A percentile compares a stretch with the other conserved stretches of the same genome.
Conservation (phyloP, 2,113 vertebrate species). For the Eclectus roratus region DNA sequence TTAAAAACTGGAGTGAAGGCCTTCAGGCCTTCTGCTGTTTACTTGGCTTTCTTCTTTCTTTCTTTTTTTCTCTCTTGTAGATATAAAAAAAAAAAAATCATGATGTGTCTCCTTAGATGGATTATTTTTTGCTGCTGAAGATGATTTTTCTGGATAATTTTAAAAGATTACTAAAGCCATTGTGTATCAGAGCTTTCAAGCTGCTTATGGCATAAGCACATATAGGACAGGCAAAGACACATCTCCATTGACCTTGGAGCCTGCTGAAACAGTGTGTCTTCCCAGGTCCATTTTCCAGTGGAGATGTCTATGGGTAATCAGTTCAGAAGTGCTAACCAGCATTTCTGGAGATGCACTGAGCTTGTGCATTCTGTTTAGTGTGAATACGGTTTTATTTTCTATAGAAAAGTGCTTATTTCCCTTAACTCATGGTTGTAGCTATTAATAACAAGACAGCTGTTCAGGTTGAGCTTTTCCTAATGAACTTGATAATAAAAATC, state of each 20-base stretch:
- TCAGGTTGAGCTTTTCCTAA: not conserved
- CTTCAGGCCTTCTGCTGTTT: not conserved
- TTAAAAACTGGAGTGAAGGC: not conserved
- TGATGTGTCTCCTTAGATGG: not conserved
- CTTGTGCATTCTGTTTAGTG: not conserved
- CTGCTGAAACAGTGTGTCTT: not conserved
- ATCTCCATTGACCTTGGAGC: not conserved
- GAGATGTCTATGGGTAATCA: not conserved
- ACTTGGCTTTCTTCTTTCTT: not conserved
- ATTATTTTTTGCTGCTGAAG: not conserved
- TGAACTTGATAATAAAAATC: not conserved
- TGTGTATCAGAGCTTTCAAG: not conserved
- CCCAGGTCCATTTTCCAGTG: not conserved
- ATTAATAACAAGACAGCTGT: not conserved
- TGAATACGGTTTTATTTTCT: not conserved
- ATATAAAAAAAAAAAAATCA: not conserved
- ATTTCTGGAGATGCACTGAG: not conserved
- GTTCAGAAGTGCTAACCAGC: not conserved
- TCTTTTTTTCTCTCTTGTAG: not conserved
- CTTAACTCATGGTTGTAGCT: not conserved
- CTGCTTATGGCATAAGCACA: not conserved
- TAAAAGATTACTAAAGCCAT: not conserved
- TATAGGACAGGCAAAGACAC: not conserved
- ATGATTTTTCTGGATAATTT: not conserved
- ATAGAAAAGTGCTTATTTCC: not conserved